Evolutionary conservation across 2,888 invertebrate genomes (phyloP), one percentile per base, ranked within the genome.

Genomic region (Drosophila merina): DNA sequence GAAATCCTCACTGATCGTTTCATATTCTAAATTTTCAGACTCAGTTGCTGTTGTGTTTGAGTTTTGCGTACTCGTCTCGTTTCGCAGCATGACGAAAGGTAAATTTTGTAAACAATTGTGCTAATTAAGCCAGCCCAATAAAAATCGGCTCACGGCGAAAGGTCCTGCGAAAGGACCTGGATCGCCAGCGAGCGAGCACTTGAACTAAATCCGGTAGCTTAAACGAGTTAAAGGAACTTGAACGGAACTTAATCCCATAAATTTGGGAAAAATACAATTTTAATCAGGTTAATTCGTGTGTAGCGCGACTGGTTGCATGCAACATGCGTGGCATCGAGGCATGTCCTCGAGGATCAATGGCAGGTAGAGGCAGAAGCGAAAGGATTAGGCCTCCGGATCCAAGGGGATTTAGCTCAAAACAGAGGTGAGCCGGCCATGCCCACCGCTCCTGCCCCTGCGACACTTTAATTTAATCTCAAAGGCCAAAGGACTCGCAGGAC

Each of bases 211-310:
- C 88, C 89, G 86, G 88, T 89, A 89, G 89, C 88, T 86, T 82
- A 88, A 89, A 89, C 84, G 90, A 89, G 90, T 89, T 89, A 89
- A 89, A 88, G 79, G 77, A 86, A 88, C 89, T 86, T 80, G 79
- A 81, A 86, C 88, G 82, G 82, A 89, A 89, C 88, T 88, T 87
- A 89, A 87, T 79, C 77, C 85, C 80, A 86, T 86, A 83, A 88
- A 89, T 87, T 86, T 89, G 78, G 80, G 77, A 82, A 89, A 89
- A 86, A 83, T 87, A 73, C 76, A 76, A 86, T 79, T 84, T 88
- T 86, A 89, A 89, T 89, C 89, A 87, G 89, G 85, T 84, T 88
- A 85, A 86, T 86, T 72, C 88, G 88, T 77, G 76, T 75, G 82
- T 80, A 83, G 62, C 71, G 74, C 58, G 75, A 69, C 75, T 36